phyloP scores from a whole-genome alignment of 2,797 vertebrate species.

The Liasis olivaceus region DNA sequence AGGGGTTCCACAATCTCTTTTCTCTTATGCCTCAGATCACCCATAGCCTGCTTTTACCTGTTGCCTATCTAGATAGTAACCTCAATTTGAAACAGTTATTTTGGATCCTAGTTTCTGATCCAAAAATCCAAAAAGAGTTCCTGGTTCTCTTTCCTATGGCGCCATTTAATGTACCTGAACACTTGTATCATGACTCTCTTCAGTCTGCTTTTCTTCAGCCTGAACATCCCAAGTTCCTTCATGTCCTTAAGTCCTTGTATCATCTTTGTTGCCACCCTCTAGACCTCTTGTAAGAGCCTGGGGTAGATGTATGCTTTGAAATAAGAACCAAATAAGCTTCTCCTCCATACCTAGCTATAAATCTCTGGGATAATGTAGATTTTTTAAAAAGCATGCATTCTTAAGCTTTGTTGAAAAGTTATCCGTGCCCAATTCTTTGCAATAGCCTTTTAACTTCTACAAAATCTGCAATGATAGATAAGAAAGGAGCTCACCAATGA shows the following conservation, averaged over 20 bases:
- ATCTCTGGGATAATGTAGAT: not conserved
- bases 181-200: not conserved
- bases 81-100: not conserved
- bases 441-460: conserved; percentile 15
- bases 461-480: not conserved
- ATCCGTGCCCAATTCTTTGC: not conserved
- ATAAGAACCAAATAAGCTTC: not conserved
- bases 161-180: not conserved
- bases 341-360: not conserved
- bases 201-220: not conserved
- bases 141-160: not conserved
- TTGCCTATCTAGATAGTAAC: not conserved
- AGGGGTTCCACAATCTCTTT: not conserved
- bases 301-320: no score
- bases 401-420: not conserved
- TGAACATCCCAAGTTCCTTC: not conserved
- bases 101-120: not conserved
- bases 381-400: not conserved
- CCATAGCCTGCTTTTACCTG: not conserved
- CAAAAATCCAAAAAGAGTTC: not conserved
- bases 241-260: not conserved
- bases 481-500: not conserved
- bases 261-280: not conserved
- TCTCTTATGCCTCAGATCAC: not conserved
- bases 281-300: not conserved